Percentiles rank a stretch among this genome's conserved stretches.
phyloP scores from a whole-genome alignment of 2,888 invertebrate species.

The Stegophylla sp. region DNA sequence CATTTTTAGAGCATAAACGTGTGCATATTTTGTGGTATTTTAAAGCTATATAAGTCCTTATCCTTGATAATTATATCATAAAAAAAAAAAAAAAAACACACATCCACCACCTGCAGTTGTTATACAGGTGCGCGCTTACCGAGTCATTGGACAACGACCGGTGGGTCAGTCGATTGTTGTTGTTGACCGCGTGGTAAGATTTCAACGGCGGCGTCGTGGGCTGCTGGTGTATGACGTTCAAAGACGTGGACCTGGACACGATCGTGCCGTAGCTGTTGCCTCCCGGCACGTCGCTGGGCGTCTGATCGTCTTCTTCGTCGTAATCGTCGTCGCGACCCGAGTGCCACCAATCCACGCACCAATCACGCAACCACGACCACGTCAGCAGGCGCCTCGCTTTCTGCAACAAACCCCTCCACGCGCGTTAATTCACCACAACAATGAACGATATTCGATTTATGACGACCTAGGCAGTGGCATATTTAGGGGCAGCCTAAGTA shows the following conservation, averaged over 20 bases:
- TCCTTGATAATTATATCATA: too few relatives aligned
- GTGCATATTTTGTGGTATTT: too few relatives aligned
- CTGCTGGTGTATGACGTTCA: slow-evolving; percentile 77
- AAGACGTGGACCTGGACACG: slow-evolving; percentile 83
- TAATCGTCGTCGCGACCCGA: slow-evolving; percentile 83
- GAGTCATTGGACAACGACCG: slow-evolving; percentile 65
- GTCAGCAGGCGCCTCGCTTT: slow-evolving; percentile 67
- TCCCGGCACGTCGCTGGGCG: slow-evolving; percentile 63
- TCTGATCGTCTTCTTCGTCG: slow-evolving; percentile 76
- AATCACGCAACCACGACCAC: slow-evolving; percentile 72
- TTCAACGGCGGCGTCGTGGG: slow-evolving; percentile 57
- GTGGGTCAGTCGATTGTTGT: slow-evolving; percentile 63
- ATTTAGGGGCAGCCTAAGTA: too few relatives aligned
- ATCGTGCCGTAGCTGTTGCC: slow-evolving; percentile 78
- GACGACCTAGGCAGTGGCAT: too few relatives aligned
- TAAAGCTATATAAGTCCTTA: too few relatives aligned
- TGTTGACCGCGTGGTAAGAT: slow-evolving; percentile 50
- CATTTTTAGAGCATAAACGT: too few relatives aligned
- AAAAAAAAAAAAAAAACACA: too few relatives aligned
- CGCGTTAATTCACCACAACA: too few relatives aligned
- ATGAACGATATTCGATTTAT: too few relatives aligned
- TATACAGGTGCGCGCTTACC: slow-evolving; percentile 64
- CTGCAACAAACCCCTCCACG: slow-evolving; percentile 61
- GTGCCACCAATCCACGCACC: slow-evolving; percentile 92
- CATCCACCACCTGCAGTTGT: too few relatives aligned